phyloP scores from a whole-genome alignment of 2,113 vertebrate genomes.

The Dromiciops gliroides region DNA sequence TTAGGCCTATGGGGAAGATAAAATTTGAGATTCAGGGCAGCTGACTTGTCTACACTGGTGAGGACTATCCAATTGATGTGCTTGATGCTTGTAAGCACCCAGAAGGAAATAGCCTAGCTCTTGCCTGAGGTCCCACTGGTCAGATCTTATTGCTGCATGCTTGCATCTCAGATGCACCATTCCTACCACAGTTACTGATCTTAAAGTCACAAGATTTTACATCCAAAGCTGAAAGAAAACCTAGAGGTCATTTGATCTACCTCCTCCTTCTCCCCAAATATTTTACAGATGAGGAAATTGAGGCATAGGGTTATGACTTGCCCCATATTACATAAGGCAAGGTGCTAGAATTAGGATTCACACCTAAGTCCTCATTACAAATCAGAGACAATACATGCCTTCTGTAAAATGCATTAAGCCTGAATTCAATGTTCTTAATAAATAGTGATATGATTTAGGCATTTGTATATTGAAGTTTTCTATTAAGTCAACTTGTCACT shows the following conservation, averaged over 20 bases:
- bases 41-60: not conserved
- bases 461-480: not conserved
- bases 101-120: not conserved
- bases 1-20: slow-evolving; percentile 69
- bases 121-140: not conserved
- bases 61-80: not conserved
- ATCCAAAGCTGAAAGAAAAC: not conserved
- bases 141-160: not conserved
- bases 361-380: not conserved
- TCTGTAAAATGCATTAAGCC: not conserved
- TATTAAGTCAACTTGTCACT: not conserved
- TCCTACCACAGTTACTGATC: not conserved
- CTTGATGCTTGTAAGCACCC: not conserved
- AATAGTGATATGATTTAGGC: not conserved
- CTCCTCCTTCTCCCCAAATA: not conserved
- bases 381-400: not conserved
- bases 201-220: not conserved
- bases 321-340: not conserved
- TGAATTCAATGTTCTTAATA: not conserved
- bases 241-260: not conserved
- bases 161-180: not conserved
- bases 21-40: slow-evolving; percentile 73
- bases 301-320: not conserved
- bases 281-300: not conserved
- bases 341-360: not conserved